These are phyloP conservation scores for Yponomeuta cagnagella DNA, from an alignment of 2,888 invertebrate species.

Conservation along the genomic window DNA sequence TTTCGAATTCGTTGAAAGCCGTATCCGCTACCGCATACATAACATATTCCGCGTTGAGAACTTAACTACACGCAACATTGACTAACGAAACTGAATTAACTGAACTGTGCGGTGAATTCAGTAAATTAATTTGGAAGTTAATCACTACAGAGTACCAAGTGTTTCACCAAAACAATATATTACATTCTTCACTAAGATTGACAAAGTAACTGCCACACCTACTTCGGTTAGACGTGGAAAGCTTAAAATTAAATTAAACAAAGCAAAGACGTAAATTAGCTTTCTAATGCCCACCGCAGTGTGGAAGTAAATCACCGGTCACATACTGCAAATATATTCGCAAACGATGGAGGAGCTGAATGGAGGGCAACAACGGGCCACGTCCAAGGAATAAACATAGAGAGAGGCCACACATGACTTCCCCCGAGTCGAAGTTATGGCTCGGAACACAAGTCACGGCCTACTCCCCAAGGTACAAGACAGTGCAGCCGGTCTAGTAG, in stretches of 20 bases:
- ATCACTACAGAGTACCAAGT: background rate
- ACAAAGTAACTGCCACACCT: background rate
- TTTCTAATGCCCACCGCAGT: background rate
- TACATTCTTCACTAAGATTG: background rate
- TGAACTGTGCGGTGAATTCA: background rate
- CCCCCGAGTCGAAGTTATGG: slow-evolving; percentile 26
- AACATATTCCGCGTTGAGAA: background rate
- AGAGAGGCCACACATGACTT: slow-evolving; percentile 26
- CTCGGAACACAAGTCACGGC: slow-evolving; percentile 32
- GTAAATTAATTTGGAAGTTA: background rate
- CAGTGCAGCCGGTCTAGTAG: background rate
- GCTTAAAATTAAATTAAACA: slow-evolving; percentile 4
- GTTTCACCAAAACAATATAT: no score
- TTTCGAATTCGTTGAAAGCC: background rate
- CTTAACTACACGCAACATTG: background rate
- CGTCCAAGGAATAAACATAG: slow-evolving; percentile 16
- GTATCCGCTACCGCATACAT: background rate
- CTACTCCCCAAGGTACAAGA: slow-evolving; percentile 15
- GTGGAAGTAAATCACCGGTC: background rate
- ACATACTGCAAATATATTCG: slow-evolving; percentile 1
- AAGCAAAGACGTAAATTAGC: background rate
- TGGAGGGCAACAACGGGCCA: background rate
- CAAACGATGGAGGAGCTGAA: background rate
- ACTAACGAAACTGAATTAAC: background rate
- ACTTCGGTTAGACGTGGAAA: background rate